These are phyloP conservation scores for Scortum barcoo DNA, from an alignment of 2,113 vertebrate species.

Conservation along the genomic window DNA sequence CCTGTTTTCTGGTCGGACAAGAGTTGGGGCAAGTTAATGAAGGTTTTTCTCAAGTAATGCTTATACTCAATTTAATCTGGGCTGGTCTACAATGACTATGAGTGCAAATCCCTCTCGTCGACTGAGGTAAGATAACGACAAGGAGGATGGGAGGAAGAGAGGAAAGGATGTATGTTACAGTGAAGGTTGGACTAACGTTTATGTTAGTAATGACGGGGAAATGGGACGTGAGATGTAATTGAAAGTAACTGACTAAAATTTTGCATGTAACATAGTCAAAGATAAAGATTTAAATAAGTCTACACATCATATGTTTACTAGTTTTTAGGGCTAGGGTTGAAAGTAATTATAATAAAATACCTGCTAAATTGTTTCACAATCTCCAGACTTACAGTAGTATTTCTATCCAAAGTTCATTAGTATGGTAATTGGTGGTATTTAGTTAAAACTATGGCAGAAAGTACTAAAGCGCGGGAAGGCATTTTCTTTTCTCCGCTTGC, in stretches of 20 bases:
- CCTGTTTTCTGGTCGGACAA: conserved; percentile 9
- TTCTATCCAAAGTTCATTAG: neutral
- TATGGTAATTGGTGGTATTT: neutral
- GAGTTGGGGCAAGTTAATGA: conserved; percentile 11
- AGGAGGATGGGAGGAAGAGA: neutral
- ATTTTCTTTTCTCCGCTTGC: neutral
- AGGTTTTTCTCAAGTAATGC: neutral
- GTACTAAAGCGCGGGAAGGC: conserved; percentile 12
- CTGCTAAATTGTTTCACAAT: neutral
- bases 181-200: neutral
- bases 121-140: conserved; percentile 64
- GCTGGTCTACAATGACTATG: conserved; percentile 57
- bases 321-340: neutral
- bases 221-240: neutral
- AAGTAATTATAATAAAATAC: neutral
- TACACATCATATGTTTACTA: neutral
- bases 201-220: neutral
- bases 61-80: neutral
- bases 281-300: neutral
- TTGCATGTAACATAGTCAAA: neutral
- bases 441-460: neutral
- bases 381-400: neutral
- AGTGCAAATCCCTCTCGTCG: conserved; percentile 59
- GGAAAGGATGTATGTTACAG: neutral
- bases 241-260: neutral